Conservation (phyloP, 1,140 invertebrate genomes). For the Zaprionus camerounensis region DNA sequence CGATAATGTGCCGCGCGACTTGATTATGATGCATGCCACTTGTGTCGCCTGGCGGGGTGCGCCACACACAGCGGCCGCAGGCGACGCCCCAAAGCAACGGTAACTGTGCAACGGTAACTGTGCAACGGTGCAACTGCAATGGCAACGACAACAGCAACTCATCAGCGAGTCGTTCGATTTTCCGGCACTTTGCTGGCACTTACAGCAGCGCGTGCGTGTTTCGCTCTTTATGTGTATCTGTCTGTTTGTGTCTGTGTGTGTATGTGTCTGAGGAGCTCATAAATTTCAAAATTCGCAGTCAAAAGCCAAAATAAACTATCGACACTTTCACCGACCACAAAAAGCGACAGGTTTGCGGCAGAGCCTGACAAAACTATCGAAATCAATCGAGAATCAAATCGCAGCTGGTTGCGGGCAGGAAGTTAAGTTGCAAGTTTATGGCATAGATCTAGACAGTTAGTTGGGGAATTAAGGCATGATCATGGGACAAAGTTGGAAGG, state of each 20-base stretch:
- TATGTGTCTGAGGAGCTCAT: background rate
- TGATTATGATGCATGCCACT: constrained; percentile 11
- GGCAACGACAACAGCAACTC: background rate
- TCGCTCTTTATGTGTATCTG: background rate
- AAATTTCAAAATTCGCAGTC: background rate
- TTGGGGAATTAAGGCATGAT: background rate
- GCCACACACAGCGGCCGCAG: constrained; percentile 4
- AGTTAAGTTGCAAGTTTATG: background rate
- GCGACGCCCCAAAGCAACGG: constrained; percentile 6
- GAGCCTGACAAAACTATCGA: constrained; percentile 22
- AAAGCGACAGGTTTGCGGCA: background rate
- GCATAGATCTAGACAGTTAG: no score
- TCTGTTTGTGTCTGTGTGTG: background rate
- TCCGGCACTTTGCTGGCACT: constrained; percentile 6
- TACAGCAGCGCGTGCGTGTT: constrained; percentile 5
- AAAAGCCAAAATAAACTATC: constrained; percentile 27
- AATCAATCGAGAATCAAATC: background rate
- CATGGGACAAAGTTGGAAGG: no score
- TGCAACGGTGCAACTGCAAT: background rate
- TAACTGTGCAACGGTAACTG: background rate
- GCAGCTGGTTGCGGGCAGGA: background rate
- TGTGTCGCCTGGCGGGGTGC: background rate
- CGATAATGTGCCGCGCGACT: constrained; percentile 5
- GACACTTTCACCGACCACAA: constrained; percentile 1
- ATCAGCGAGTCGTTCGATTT: background rate